A percentile compares a stretch with the other conserved stretches of the same genome.
phyloP scores from a whole-genome alignment of 2,113 vertebrate genomes.

The Trogon melanurus region DNA sequence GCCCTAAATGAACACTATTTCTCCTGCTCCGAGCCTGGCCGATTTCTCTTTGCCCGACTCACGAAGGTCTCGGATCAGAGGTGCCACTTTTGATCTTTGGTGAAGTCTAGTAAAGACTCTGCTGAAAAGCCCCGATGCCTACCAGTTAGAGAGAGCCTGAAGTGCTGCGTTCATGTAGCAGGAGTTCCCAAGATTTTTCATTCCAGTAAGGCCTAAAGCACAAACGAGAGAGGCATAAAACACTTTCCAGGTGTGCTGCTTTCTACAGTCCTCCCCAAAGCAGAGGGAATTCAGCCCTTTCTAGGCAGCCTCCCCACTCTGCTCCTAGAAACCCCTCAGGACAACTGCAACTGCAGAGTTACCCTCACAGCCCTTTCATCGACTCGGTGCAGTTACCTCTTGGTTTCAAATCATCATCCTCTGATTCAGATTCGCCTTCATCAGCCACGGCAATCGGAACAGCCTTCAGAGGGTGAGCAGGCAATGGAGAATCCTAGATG shows the following conservation, averaged over 20 bases:
- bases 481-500: conserved; percentile 78
- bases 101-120: neutral
- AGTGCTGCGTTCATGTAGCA: conserved; percentile 99
- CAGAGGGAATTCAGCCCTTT: neutral
- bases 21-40: neutral
- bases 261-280: neutral
- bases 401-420: conserved; percentile 95
- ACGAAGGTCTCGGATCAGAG: neutral
- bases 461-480: conserved; percentile 83
- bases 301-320: neutral
- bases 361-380: neutral
- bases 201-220: conserved; percentile 90
- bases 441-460: conserved; percentile 96
- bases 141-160: conserved; percentile 98
- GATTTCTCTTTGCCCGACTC: neutral
- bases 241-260: neutral
- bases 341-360: neutral
- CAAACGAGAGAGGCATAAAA: neutral
- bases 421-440: conserved; percentile 94
- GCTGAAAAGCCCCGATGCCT: conserved; percentile 32
- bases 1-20: neutral
- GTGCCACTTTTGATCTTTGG: neutral
- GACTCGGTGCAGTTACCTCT: conserved; percentile 79
- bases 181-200: conserved; percentile 99
- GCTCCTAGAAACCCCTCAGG: neutral